Percentiles rank a stretch among this genome's conserved stretches.
Evolutionary conservation across 1,140 invertebrate genomes (phyloP).

Genomic region (Drosophila arawakana): DNA sequence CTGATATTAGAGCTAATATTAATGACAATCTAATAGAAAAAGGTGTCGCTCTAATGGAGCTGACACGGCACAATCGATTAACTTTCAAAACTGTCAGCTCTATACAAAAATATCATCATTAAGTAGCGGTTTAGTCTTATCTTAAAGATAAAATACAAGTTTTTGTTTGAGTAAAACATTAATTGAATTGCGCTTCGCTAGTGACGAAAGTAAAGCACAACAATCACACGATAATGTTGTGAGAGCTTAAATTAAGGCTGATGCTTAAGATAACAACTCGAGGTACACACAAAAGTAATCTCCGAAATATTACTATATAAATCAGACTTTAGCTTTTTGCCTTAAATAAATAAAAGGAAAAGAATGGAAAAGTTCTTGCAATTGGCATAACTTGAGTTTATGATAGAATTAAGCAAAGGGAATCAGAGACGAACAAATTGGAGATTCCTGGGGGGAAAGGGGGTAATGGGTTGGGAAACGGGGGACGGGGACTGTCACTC

Average conservation of each 20-base stretch:
- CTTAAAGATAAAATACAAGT: slow-evolving; percentile 7
- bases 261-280: slow-evolving; percentile 1
- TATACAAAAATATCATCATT: not conserved
- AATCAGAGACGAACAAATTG: slow-evolving; percentile 17
- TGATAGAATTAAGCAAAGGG: slow-evolving; percentile 24
- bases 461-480: too few relatives aligned
- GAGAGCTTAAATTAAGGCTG: not conserved
- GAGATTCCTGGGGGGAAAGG: not conserved
- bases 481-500: slow-evolving; percentile 52
- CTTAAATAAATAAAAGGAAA: slow-evolving; percentile 19
- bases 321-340: slow-evolving; percentile 13
- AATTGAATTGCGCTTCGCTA: not conserved
- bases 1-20: not conserved
- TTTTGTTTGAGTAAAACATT: slow-evolving; percentile 5
- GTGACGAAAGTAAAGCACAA: too few relatives aligned
- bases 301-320: slow-evolving; percentile 5
- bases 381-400: slow-evolving; percentile 39
- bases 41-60: not conserved
- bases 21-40: not conserved
- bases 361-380: slow-evolving; percentile 17
- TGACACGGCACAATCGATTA: not conserved
- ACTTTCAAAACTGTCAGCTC: not conserved
- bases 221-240: not conserved
- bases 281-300: not conserved
- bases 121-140: too few relatives aligned